Percentiles rank a stretch among this genome's conserved stretches.
Evolutionary conservation across 1,140 invertebrate genomes (phyloP).

Genomic region (Saxidomus purpurata): DNA sequence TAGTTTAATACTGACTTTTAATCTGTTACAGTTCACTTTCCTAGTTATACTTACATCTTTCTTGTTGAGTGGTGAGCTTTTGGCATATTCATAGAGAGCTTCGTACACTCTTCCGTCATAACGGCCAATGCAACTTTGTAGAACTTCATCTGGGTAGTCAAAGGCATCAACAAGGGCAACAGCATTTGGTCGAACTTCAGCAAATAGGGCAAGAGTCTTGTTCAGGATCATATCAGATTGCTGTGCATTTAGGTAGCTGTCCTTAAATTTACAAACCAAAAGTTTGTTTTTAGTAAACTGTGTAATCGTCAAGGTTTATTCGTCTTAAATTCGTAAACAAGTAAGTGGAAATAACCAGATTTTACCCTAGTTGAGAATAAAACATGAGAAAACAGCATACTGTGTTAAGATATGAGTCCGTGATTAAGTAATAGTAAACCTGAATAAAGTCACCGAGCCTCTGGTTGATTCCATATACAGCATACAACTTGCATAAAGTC

Average conservation of each 20-base stretch:
- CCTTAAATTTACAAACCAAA: slow-evolving; percentile 58
- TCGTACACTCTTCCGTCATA: slow-evolving; percentile 97
- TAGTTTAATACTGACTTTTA: too few relatives aligned
- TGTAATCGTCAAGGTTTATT: too few relatives aligned
- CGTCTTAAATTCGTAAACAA: too few relatives aligned
- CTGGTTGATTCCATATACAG: slow-evolving; percentile 91
- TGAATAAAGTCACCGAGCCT: slow-evolving; percentile 92
- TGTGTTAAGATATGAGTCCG: too few relatives aligned
- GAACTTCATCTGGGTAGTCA: slow-evolving; percentile 93
- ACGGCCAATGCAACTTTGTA: slow-evolving; percentile 94
- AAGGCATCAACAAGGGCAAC: slow-evolving; percentile 96
- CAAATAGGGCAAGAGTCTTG: slow-evolving; percentile 91
- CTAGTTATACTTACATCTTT: slow-evolving; percentile 83
- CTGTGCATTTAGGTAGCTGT: slow-evolving; percentile 86
- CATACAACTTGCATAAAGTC: slow-evolving; percentile 92
- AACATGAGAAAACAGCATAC: too few relatives aligned
- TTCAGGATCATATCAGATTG: slow-evolving; percentile 89
- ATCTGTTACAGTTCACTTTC: too few relatives aligned
- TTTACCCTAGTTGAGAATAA: too few relatives aligned
- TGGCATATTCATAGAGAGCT: slow-evolving; percentile 94
- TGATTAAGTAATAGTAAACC: slow-evolving; percentile 86
- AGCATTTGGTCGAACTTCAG: slow-evolving; percentile 93
- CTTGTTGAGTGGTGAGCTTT: slow-evolving; percentile 94
- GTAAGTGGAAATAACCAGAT: too few relatives aligned
- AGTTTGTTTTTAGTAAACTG: too few relatives aligned